Base-by-base conservation (phyloP, 2,888 invertebrate species). In the Thysanoteuthis rhombus region DNA sequence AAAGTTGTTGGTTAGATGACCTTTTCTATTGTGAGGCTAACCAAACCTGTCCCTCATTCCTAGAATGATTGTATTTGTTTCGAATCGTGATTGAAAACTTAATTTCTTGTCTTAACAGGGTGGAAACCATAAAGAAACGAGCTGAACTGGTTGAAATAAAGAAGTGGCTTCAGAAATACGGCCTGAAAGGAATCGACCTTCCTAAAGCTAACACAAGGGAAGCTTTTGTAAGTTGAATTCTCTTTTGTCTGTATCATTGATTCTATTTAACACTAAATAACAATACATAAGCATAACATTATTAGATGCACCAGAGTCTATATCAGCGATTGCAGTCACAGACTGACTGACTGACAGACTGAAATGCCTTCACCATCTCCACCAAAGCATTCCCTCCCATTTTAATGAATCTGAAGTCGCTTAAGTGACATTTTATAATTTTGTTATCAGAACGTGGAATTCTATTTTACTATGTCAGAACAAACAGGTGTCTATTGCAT, bases 111-210 rank as follows among this genome's bases (percentile, higher is more conserved):
- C 38, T n/a, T 94, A 94, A 58, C 94, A 96, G 96, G 89, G 96
- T 96, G 36, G 94, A 92, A 28, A 94, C 95, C 92, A 93, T 96
- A 38, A 94, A 95, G 75, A 95, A 96, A 92, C 95, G 96, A 89
- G 95, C 95, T 93, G 95, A 95, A 22, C 94, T 96, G 45, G 95
- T 95, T 25, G 95, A 95, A 39, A 94, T 96, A 39, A 95, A 95
- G 92, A 95, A 96, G 93, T 93, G 96, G 92, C 95, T 96, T 95
- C 94, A 95, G 93, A 95, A 95, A 52, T 96, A 96, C 94, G 95
- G 95, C 0, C 93, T 96, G 93, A 95, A 95, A 92, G 94, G 95
- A 92, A 94, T 94, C 91, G 94, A 95, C 90, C 94, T 96, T 47
- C 52, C 58, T 39, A 47, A 39, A 16, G 95, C 95, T n/a, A 94